phyloP scores from a whole-genome alignment of 2,797 vertebrate species.

The Notamacropus eugenii region DNA sequence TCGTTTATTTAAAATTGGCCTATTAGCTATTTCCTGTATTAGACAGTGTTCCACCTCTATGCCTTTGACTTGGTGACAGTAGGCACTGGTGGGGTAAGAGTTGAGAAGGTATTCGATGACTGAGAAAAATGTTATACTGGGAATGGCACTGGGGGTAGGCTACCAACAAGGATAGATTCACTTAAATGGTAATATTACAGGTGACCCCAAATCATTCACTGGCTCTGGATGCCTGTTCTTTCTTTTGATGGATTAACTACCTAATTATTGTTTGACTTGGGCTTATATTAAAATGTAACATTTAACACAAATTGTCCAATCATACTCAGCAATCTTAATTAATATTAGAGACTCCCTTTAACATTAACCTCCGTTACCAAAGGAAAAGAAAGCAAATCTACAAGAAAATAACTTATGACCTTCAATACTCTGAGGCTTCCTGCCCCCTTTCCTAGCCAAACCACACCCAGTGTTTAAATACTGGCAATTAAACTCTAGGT shows the following conservation, averaged over 20 bases:
- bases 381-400: not conserved
- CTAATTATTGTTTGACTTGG: not conserved
- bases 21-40: not conserved
- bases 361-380: not conserved
- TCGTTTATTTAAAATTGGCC: not conserved
- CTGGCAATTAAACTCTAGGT: not conserved
- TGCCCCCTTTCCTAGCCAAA: not conserved
- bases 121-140: not conserved
- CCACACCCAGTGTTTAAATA: not conserved
- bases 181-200: not conserved
- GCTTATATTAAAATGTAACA: not conserved
- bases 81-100: not conserved
- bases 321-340: not conserved
- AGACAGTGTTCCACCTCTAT: not conserved
- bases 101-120: not conserved
- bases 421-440: not conserved
- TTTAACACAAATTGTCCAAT: not conserved
- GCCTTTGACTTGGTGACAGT: not conserved
- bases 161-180: not conserved
- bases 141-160: not conserved
- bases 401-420: not conserved
- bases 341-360: not conserved
- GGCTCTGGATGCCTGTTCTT: not conserved
- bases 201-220: not conserved
- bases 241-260: not conserved